phyloP scores from a whole-genome alignment of 1,140 invertebrate genomes.

The Metopolophium dirhodum region DNA sequence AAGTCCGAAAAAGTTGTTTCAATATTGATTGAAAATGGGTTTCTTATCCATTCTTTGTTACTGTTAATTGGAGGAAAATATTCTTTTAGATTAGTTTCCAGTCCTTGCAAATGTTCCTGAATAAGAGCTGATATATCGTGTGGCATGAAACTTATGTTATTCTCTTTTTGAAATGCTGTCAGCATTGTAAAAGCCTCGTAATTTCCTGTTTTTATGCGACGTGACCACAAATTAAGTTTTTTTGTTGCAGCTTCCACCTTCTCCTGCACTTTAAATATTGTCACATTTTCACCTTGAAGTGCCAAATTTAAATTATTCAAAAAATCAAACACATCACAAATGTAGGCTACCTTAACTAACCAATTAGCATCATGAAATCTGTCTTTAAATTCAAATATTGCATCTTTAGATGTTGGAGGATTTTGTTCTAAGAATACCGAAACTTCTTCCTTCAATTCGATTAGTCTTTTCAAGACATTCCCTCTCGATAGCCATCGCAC shows the following conservation, averaged over 20 bases:
- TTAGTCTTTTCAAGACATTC: no score
- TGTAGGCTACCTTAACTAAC: constrained; percentile 28
- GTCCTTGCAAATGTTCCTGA: constrained; percentile 31
- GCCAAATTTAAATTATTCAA: constrained; percentile 44
- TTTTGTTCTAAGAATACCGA: no score
- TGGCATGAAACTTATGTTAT: not conserved
- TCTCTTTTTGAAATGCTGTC: not conserved
- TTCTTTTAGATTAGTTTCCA: constrained; percentile 20
- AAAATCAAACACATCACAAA: constrained; percentile 40
- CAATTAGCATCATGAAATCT: not conserved
- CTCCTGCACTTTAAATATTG: not conserved
- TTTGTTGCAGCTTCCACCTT: not conserved
- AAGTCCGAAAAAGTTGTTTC: no score
- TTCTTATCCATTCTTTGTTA: not conserved
- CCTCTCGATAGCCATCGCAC: no score
- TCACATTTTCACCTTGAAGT: constrained; percentile 30
- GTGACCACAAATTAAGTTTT: not conserved
- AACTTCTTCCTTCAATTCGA: no score
- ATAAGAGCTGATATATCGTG: not conserved
- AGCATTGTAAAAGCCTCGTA: not conserved
- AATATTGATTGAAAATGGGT: no score
- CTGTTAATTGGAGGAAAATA: constrained; percentile 7
- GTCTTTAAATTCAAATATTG: no score
- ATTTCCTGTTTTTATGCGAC: not conserved
- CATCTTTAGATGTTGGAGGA: no score